Conservation (phyloP, 2,888 invertebrate species). For the Isotomurus palustris region DNA sequence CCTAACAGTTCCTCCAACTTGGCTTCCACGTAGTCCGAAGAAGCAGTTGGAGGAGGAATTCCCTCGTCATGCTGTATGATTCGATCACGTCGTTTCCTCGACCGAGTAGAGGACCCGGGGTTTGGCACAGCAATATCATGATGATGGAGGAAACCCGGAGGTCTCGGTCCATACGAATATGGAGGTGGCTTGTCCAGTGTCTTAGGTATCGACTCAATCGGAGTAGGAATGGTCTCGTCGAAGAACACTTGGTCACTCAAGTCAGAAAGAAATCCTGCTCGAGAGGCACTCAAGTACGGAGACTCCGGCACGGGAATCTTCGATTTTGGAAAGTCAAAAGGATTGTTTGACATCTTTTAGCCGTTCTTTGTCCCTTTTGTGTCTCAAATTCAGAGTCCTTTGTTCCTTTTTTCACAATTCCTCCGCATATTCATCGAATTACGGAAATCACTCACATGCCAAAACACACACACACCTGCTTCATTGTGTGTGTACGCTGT, state of each 20-base stretch:
- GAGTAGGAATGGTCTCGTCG: conserved; percentile 34
- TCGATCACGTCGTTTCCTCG: conserved; percentile 12
- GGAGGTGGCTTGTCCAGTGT: conserved; percentile 30
- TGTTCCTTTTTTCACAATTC: too few species aligned
- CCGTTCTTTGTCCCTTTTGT: too few species aligned
- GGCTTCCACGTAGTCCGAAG: conserved; percentile 38
- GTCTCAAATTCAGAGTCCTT: too few species aligned
- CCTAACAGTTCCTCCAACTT: conserved; percentile 41
- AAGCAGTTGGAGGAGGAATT: conserved; percentile 11
- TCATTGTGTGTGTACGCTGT: too few species aligned
- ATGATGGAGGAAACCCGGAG: conserved; percentile 36
- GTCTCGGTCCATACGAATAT: conserved; percentile 41
- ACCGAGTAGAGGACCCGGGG: conserved; percentile 16
- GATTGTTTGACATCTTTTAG: conserved; percentile 3
- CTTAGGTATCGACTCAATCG: conserved; percentile 25
- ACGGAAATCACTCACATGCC: too few species aligned
- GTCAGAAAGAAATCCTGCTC: conserved; percentile 38
- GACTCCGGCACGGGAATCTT: conserved; percentile 46
- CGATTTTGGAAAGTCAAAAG: conserved; percentile 31
- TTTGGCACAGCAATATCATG: conserved; percentile 17
- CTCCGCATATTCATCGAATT: too few species aligned
- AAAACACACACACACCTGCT: too few species aligned
- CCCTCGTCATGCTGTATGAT: too few species aligned
- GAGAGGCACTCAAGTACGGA: conserved; percentile 35
- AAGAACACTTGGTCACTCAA: conserved; percentile 45